Evolutionary conservation across 2,797 vertebrate genomes (phyloP).

Genomic region (Falco peregrinus): DNA sequence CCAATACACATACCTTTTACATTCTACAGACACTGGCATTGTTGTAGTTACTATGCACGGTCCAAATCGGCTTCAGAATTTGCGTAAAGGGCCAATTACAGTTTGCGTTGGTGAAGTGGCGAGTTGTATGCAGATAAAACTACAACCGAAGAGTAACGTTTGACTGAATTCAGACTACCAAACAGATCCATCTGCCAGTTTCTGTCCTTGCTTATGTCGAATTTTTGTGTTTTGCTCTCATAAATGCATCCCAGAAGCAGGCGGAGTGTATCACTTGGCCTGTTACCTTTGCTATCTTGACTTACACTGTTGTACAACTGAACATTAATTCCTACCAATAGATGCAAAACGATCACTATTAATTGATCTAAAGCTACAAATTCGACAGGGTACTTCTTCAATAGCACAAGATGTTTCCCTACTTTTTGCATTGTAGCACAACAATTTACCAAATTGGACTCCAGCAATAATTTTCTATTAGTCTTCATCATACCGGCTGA

Average conservation of each 20-base stretch:
- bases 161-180: conserved; percentile 67
- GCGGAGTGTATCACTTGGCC: conserved; percentile 71
- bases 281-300: conserved; percentile 63
- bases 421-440: conserved; percentile 79
- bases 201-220: conserved; percentile 71
- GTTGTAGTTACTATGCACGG: conserved; percentile 77
- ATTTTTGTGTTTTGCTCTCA: conserved; percentile 66
- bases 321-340: conserved; percentile 77
- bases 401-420: conserved; percentile 83
- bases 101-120: conserved; percentile 51
- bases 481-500: conserved; percentile 77
- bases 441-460: conserved; percentile 81
- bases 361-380: conserved; percentile 78
- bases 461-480: conserved; percentile 85
- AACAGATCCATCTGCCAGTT: conserved; percentile 71
- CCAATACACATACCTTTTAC: conserved; percentile 66
- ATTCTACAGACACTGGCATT: conserved; percentile 73
- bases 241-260: conserved; percentile 63
- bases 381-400: conserved; percentile 83
- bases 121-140: conserved; percentile 34
- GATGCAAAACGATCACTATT: conserved; percentile 73
- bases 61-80: conserved; percentile 58
- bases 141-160: conserved; percentile 31
- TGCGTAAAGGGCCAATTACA: conserved; percentile 58
- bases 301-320: conserved; percentile 55